A percentile compares a stretch with the other conserved stretches of the same genome.
Evolutionary conservation across 2,113 vertebrate species (phyloP).

Genomic region (Myodes glareolus): DNA sequence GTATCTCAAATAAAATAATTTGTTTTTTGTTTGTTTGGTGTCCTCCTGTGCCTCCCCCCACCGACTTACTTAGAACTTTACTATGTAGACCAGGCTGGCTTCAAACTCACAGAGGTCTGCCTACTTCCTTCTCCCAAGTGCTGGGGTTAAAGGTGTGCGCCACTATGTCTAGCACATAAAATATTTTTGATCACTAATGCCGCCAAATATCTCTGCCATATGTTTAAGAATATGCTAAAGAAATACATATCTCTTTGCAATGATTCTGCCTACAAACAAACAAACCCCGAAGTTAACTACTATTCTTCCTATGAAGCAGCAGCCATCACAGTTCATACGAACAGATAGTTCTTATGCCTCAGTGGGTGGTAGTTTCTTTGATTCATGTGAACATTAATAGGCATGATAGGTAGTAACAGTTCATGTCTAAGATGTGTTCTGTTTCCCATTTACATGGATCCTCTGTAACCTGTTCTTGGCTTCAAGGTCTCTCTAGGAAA

Average conservation of each 20-base stretch:
- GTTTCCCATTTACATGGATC: not conserved
- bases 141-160: not conserved
- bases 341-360: constrained; percentile 10
- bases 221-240: constrained; percentile 39
- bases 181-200: not conserved
- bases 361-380: not conserved
- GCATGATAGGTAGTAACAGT: not conserved
- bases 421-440: constrained; percentile 37
- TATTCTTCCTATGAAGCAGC: not conserved
- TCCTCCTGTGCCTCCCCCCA: no score
- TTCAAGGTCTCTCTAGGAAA: constrained; percentile 36
- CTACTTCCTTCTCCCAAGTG: not conserved
- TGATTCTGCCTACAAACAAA: constrained; percentile 21
- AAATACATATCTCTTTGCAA: not conserved
- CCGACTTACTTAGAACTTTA: not conserved
- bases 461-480: constrained; percentile 21
- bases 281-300: not conserved
- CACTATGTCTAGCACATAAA: not conserved
- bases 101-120: not conserved
- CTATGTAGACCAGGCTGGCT: not conserved
- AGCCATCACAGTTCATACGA: not conserved
- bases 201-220: constrained; percentile 10
- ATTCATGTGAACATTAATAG: not conserved
- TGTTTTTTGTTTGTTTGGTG: not conserved
- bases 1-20: not conserved